Base-by-base conservation (phyloP, 2,888 invertebrate genomes). In the Nemotelus nigrinus region DNA sequence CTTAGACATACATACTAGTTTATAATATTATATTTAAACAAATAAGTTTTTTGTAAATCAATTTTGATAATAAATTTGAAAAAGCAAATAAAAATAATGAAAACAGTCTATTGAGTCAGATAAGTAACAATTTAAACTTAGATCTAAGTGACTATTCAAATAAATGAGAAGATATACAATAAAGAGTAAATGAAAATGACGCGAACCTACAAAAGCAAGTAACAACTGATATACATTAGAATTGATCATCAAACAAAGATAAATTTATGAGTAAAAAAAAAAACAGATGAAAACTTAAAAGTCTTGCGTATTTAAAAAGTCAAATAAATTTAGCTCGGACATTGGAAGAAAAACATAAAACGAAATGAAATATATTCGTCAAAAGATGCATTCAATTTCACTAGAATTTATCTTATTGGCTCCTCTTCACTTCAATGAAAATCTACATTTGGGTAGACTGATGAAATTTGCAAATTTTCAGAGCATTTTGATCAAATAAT, bases 21-120 rank as follows among this genome's bases (percentile, higher is more conserved):
- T 47, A 48, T 60, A 60, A 60, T 50, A 74, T 41, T 74, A 74
- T 74, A 74, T 74, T 63, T 74, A 74, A 74, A 63, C 60, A 63
- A 60, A 60, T 74, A 74, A 74, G 74, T 74, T 74, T 74, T 72
- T 74, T 74, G 74, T 74, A 74, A 74, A 72, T 72, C 58, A 72
- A 74, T 74, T 74, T 74, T 74, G 74, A 74, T 74, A 74, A 74
- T 74, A 74, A 74, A 74, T 48, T 60, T 48, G 48, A 72, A 63
- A 74, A 74, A 43, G 58, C 57, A 72, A 72, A 74, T 48, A 74
- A 74, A 74, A 74, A 74, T 25, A 58, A 45, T 50, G 57, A 60
- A 41, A 74, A 39, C 25, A 60, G 41, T 47, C 70, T 63, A 60
- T 72, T 72, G 58, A 72, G 72, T 60, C 60, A 74, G 10, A 47